Evolutionary conservation across 2,113 vertebrate genomes (phyloP).

Genomic region (Myrmecophaga tridactyla): DNA sequence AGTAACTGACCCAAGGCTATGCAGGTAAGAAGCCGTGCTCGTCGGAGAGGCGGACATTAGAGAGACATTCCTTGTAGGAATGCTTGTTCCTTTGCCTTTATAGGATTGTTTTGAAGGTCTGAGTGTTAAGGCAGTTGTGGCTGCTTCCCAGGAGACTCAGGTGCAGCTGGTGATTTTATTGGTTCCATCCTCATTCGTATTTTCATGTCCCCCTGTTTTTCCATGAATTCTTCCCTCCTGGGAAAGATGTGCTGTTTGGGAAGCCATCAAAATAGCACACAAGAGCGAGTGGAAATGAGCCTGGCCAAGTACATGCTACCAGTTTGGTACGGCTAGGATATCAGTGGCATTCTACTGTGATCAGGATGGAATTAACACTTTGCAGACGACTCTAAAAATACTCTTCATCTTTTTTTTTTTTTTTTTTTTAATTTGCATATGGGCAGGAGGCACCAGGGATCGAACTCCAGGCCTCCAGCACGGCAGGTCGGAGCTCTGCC

Average conservation of each 20-base stretch:
- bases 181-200: background rate
- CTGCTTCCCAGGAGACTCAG: background rate
- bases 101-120: background rate
- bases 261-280: background rate
- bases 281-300: background rate
- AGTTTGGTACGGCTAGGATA: background rate
- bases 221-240: background rate
- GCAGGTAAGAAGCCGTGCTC: background rate
- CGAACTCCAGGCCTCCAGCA: too few relatives aligned
- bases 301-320: background rate
- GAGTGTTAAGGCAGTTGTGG: background rate
- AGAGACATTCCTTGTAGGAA: background rate
- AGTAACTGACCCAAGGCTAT: background rate
- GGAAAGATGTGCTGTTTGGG: background rate
- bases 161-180: background rate
- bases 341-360: background rate
- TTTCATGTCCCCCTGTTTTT: background rate
- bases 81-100: background rate
- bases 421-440: too few relatives aligned
- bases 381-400: background rate
- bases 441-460: too few relatives aligned
- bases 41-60: background rate
- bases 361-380: constrained; percentile 16
- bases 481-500: too few relatives aligned
- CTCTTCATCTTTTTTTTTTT: too few relatives aligned